These are phyloP conservation scores for Ectemnius lituratus DNA, from an alignment of 2,888 invertebrate species.

Conservation along the genomic window DNA sequence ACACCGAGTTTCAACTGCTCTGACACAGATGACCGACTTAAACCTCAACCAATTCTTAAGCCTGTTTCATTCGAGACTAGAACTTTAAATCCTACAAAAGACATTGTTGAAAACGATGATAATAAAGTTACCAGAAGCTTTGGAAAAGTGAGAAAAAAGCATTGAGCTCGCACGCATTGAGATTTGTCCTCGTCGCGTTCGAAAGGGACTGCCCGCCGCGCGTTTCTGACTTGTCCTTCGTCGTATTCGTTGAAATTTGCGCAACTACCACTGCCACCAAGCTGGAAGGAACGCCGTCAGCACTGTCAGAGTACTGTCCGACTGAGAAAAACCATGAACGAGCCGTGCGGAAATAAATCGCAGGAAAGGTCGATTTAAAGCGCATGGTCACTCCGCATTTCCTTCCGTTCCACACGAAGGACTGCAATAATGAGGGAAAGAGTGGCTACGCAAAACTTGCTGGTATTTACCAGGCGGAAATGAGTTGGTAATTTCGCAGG, in stretches of 20 bases:
- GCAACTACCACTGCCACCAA: slow-evolving; percentile 36
- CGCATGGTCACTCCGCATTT: slow-evolving; percentile 13
- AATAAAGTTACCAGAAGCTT: background rate
- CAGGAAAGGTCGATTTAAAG: slow-evolving; percentile 20
- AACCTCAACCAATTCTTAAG: no score
- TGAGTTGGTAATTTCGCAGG: no score
- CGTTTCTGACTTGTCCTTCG: slow-evolving; percentile 54
- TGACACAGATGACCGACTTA: background rate
- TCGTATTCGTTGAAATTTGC: slow-evolving; percentile 61
- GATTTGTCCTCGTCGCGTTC: slow-evolving; percentile 57
- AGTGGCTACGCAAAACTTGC: no score
- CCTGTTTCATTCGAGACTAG: no score
- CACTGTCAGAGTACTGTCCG: slow-evolving; percentile 17
- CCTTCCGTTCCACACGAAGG: background rate
- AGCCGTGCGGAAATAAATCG: slow-evolving; percentile 43
- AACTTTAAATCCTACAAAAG: no score
- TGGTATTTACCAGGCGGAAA: no score
- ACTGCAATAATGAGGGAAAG: no score
- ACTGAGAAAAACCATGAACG: slow-evolving; percentile 16
- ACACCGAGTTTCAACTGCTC: background rate
- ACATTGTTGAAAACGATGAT: no score
- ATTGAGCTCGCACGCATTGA: slow-evolving; percentile 46
- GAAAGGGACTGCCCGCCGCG: slow-evolving; percentile 54
- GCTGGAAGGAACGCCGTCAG: slow-evolving; percentile 25
- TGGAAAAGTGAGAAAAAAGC: slow-evolving; percentile 32